Percentiles rank a stretch among this genome's conserved stretches.
Conservation (phyloP, 2,888 invertebrate species). For the Hemithea aestivaria region DNA sequence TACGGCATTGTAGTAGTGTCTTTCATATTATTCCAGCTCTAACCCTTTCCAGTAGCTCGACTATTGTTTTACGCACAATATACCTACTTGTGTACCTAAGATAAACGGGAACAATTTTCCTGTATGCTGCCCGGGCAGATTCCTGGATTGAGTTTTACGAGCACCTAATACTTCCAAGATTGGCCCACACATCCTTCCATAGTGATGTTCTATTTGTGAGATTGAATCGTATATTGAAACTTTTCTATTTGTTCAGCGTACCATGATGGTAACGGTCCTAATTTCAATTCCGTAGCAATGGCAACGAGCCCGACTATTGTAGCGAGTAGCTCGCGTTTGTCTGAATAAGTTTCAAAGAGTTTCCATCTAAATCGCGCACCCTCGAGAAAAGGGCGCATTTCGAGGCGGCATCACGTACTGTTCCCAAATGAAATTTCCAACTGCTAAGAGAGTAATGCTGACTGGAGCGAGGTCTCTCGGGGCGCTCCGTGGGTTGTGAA, state of each 20-base stretch:
- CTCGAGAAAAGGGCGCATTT: conserved; percentile 58
- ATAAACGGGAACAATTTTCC: conserved; percentile 42
- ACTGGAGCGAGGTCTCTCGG: conserved; percentile 38
- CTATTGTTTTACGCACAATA: conserved; percentile 52
- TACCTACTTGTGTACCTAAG: conserved; percentile 36
- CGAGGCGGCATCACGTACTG: conserved; percentile 63
- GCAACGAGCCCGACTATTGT: conserved; percentile 57
- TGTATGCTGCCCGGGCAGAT: conserved; percentile 31
- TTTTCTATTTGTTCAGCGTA: conserved; percentile 56
- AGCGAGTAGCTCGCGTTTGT: conserved; percentile 38
- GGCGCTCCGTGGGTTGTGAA: conserved; percentile 40
- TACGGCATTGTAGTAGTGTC: conserved; percentile 32
- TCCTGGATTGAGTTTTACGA: conserved; percentile 31
- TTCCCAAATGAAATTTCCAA: conserved; percentile 70
- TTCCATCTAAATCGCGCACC: conserved; percentile 52
- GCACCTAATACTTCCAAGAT: conserved; percentile 43
- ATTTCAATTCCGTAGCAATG: conserved; percentile 65
- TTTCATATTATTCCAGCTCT: conserved; percentile 34
- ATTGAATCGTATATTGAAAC: conserved; percentile 51
- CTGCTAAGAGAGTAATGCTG: conserved; percentile 50
- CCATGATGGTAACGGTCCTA: conserved; percentile 50
- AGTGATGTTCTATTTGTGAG: conserved; percentile 37
- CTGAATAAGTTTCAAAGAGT: conserved; percentile 57
- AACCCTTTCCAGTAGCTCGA: conserved; percentile 37
- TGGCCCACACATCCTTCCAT: conserved; percentile 31